Evolutionary conservation across 2,113 vertebrate genomes (phyloP), one percentile per base, ranked within the genome.

Genomic region (Prietella phreatophila): DNA sequence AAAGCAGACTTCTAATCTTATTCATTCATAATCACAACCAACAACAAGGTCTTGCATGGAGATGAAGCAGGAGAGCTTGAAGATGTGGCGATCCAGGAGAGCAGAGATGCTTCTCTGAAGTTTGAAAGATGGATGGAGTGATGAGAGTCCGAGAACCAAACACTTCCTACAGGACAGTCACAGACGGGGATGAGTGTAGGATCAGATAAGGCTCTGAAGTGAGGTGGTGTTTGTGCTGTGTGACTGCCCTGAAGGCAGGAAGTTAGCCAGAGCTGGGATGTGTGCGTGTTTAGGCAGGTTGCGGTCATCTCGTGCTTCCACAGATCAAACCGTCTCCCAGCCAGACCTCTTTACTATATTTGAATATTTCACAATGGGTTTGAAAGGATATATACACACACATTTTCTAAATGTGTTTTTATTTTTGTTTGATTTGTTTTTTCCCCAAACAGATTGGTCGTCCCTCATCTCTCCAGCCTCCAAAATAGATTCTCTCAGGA

Each of bases 401-500:
- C n/a, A n/a, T n/a, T n/a, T n/a, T n/a, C n/a, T n/a, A n/a, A n/a
- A n/a, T n/a, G n/a, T n/a, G n/a, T n/a, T n/a, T n/a, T n/a, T n/a
- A n/a, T n/a, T n/a, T n/a, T n/a, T n/a, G n/a, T n/a, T n/a, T n/a
- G n/a, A n/a, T n/a, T 33, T 61, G 19, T 53, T 30, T 39, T 15
- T 55, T 0, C 22, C 4, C 14, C 22, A 10, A 20, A 15, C 88
- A 90, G 84, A 85, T 75, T 84, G 33, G 67, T 67, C 50, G 39
- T 27, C 75, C 78, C 39, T 82, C 30, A 33, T 67, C 87, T 85
- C 88, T 65, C 92, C 93, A 90, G 93, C 94, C 92, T 97, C 96
- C 97, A 99, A 97, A 95, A 99, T 99, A 98, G 97, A 99, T 97
- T 97, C 98, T 96, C 95, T 99, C 96, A 97, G 96, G 97, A 97